Conservation (phyloP, 2,113 vertebrate genomes). For the Pedetes capensis region DNA sequence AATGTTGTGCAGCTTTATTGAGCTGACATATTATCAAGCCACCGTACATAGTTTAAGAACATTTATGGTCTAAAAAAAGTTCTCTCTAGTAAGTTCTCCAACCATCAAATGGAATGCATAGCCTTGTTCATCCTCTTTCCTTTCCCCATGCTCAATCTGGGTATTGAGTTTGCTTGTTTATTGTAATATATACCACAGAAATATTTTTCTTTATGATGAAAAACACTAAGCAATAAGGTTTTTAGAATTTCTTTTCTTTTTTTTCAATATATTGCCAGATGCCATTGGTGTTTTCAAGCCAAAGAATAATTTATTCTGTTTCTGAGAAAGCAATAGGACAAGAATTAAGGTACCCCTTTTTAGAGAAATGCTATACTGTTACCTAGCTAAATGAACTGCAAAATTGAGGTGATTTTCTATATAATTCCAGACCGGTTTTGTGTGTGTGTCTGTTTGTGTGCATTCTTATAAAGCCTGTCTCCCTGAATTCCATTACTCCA, state of each 20-base stretch:
- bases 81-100: neutral
- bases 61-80: neutral
- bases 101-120: neutral
- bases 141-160: neutral
- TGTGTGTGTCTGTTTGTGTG: neutral
- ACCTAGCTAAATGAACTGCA: constrained; percentile 1
- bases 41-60: neutral
- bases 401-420: neutral
- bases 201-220: neutral
- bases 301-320: neutral
- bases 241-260: neutral
- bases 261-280: neutral
- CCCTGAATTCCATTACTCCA: neutral
- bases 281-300: neutral
- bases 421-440: neutral
- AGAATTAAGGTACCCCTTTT: neutral
- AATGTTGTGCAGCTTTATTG: neutral
- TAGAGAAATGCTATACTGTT: neutral
- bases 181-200: neutral
- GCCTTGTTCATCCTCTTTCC: neutral
- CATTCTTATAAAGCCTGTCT: neutral
- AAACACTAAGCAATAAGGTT: neutral
- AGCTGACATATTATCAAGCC: neutral
- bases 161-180: neutral
- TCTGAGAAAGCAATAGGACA: neutral